A percentile compares a stretch with the other conserved stretches of the same genome.
Evolutionary conservation across 2,113 vertebrate genomes (phyloP).

Genomic region (Morphnarchus princeps): DNA sequence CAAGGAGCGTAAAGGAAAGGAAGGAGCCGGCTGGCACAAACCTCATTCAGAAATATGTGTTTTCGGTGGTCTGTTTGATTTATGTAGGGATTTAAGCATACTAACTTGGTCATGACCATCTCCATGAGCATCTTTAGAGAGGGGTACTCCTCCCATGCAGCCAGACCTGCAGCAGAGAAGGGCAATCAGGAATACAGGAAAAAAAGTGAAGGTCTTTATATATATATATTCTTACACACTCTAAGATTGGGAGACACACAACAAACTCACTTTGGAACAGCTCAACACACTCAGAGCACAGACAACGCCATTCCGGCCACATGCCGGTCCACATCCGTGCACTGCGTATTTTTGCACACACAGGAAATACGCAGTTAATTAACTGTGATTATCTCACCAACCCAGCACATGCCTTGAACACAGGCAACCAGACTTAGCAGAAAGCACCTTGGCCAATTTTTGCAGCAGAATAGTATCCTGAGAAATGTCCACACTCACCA

Average conservation of each 20-base stretch:
- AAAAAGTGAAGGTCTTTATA: not conserved
- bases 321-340: not conserved
- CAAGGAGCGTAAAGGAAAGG: not conserved
- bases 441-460: not conserved
- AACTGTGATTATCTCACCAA: not conserved
- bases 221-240: not conserved
- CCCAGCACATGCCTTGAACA: not conserved
- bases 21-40: not conserved
- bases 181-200: not conserved
- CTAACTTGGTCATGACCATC: constrained; percentile 99
- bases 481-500: constrained; percentile 68
- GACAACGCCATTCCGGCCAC: not conserved
- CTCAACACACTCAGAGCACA: not conserved
- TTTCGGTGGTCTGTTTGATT: not conserved
- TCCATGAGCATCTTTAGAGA: constrained; percentile 99
- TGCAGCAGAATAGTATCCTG: not conserved
- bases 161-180: constrained; percentile 76
- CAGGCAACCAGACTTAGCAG: not conserved
- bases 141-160: constrained; percentile 96
- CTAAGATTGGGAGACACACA: not conserved
- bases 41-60: not conserved
- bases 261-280: not conserved
- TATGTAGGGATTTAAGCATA: not conserved
- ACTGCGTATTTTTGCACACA: not conserved
- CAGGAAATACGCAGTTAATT: not conserved